Conservation (phyloP, 2,888 invertebrate genomes). For the Pediacus dermestoides region DNA sequence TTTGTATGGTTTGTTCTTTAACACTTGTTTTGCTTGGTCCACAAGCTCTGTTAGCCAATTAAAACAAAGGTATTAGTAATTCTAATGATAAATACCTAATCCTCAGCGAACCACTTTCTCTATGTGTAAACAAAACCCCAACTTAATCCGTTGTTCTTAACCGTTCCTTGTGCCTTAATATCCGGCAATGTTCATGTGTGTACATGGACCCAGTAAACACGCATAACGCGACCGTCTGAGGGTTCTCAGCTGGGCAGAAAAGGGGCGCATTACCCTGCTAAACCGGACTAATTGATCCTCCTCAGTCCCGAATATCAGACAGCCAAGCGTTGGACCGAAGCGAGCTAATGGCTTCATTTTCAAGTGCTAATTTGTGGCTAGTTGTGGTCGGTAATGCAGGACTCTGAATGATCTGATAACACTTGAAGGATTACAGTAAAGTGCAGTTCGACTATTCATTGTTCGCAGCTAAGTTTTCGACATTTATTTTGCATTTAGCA, state of each 20-base stretch:
- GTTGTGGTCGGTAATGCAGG: conserved; percentile 21
- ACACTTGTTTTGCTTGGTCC: no score
- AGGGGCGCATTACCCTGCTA: conserved; percentile 5
- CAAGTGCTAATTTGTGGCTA: conserved; percentile 25
- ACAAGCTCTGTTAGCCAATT: no score
- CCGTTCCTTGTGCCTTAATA: conserved; percentile 3
- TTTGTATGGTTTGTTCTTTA: no score
- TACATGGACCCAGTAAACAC: conserved; percentile 4
- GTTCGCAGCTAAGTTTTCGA: no score
- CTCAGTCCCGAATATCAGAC: conserved; percentile 4
- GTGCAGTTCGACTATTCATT: no score
- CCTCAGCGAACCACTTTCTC: no score
- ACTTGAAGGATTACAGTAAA: conserved; percentile 10
- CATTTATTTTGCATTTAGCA: no score
- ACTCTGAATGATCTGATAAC: conserved; percentile 20
- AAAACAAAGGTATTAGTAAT: no score
- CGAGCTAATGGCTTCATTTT: conserved; percentile 7
- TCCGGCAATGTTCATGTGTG: conserved; percentile 5
- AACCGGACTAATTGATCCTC: conserved; percentile 9
- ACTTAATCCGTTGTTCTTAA: conserved; percentile 1
- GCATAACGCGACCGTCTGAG: background rate
- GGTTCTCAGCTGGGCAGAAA: conserved; percentile 2
- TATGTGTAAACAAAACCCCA: background rate
- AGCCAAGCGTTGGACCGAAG: conserved; percentile 2
- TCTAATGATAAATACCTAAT: no score